phyloP scores from a whole-genome alignment of 2,888 invertebrate genomes.

The Sphaerophoria taeniata region DNA sequence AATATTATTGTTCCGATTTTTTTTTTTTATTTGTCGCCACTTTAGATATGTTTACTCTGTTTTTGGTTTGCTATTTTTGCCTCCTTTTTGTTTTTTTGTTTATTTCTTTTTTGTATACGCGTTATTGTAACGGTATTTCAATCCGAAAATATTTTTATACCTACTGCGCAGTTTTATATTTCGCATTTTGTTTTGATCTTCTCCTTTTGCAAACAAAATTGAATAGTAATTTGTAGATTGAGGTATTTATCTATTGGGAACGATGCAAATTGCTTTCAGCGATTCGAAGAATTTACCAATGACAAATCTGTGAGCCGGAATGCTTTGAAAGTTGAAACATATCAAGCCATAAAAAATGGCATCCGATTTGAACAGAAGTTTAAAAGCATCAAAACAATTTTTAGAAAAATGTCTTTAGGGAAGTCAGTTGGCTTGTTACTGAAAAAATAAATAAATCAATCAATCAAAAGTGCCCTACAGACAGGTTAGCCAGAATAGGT shows the following conservation, averaged over 20 bases:
- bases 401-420: conserved; percentile 45
- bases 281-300: no score
- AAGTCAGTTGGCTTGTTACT: conserved; percentile 43
- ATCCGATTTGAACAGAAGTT: not conserved
- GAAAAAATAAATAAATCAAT: conserved; percentile 49
- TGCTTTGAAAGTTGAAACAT: not conserved
- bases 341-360: not conserved
- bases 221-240: no score
- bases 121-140: conserved; percentile 43
- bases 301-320: not conserved
- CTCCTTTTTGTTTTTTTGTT: conserved; percentile 43
- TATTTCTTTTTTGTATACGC: conserved; percentile 39
- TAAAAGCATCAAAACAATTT: not conserved
- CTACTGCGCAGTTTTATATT: conserved; percentile 45
- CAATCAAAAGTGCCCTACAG: not conserved
- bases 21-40: not conserved
- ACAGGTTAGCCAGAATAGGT: not conserved
- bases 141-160: conserved; percentile 10
- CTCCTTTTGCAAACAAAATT: not conserved
- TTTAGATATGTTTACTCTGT: not conserved
- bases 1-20: not conserved
- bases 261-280: no score
- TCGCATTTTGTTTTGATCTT: conserved; percentile 16
- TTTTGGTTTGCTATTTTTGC: not conserved
- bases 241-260: no score